Evolutionary conservation across 2,113 vertebrate genomes (phyloP).

Genomic region (Cynopterus brachyotis): DNA sequence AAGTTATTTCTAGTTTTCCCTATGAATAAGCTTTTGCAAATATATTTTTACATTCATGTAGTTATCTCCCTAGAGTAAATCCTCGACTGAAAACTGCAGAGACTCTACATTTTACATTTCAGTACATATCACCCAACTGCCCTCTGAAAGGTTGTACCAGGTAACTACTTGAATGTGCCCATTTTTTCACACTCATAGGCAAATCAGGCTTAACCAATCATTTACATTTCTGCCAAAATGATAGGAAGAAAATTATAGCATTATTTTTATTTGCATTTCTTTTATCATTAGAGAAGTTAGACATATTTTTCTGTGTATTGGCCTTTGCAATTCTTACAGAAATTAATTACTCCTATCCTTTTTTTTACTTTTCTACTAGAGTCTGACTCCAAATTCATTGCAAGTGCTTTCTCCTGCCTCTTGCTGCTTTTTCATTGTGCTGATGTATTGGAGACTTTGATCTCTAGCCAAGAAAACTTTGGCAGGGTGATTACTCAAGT

Average conservation of each 20-base stretch:
- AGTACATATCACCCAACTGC: background rate
- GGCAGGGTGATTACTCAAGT: conserved; percentile 39
- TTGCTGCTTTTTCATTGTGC: background rate
- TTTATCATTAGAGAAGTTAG: background rate
- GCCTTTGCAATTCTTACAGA: conserved; percentile 7
- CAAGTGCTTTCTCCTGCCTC: background rate
- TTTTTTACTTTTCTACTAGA: background rate
- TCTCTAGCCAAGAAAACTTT: conserved; percentile 39
- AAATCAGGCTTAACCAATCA: background rate
- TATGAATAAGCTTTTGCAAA: background rate
- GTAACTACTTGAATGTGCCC: fast-evolving
- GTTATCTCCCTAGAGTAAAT: background rate
- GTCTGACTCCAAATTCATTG: background rate
- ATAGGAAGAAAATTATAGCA: background rate
- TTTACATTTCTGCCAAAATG: background rate
- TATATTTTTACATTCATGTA: background rate
- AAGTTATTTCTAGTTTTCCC: background rate
- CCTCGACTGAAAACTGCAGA: background rate
- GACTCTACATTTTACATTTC: background rate
- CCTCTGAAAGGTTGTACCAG: background rate
- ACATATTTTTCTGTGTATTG: background rate
- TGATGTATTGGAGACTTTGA: background rate
- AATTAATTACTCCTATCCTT: background rate
- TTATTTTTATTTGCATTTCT: background rate
- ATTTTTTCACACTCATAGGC: background rate